Percentiles rank a stretch among this genome's conserved stretches.
phyloP scores from a whole-genome alignment of 2,797 vertebrate species.

The Denticeps clupeoides region DNA sequence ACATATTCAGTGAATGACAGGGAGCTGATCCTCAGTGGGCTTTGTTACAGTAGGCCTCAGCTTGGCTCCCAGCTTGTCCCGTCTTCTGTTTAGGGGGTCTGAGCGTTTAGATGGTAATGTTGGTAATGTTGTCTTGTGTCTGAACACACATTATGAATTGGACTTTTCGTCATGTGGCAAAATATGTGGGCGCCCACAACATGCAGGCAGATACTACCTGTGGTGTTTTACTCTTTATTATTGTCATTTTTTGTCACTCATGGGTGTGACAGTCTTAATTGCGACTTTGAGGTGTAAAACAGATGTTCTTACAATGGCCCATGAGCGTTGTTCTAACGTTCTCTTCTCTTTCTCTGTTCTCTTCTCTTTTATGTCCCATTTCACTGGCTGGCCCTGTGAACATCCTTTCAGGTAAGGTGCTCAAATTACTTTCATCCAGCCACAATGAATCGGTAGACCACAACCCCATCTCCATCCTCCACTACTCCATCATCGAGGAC shows the following conservation, averaged over 20 bases:
- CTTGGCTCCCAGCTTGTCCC: too few relatives aligned
- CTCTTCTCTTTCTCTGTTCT: constrained; percentile 26
- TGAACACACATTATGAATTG: constrained; percentile 12
- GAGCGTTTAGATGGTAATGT: too few relatives aligned
- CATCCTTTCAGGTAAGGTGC: constrained; percentile 61
- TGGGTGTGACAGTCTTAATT: background rate
- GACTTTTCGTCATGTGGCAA: too few relatives aligned
- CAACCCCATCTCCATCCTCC: constrained; percentile 17
- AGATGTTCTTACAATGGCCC: too few relatives aligned
- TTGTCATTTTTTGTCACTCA: too few relatives aligned
- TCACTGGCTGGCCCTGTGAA: constrained; percentile 38
- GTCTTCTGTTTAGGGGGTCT: too few relatives aligned
- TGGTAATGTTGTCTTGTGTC: too few relatives aligned
- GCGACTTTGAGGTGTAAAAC: background rate
- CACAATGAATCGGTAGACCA: constrained; percentile 27
- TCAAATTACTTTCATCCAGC: constrained; percentile 46
- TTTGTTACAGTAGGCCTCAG: too few relatives aligned
- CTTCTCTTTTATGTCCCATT: constrained; percentile 58
- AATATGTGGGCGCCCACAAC: too few relatives aligned
- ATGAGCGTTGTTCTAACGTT: too few relatives aligned
- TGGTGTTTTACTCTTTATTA: too few relatives aligned
- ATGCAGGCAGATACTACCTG: too few relatives aligned
- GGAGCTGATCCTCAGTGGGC: constrained; percentile 22
- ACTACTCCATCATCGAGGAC: constrained; percentile 28
- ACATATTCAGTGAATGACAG: constrained; percentile 47